These are phyloP conservation scores for Epinotia demarniana DNA, from an alignment of 2,888 invertebrate species.

Conservation along the genomic window DNA sequence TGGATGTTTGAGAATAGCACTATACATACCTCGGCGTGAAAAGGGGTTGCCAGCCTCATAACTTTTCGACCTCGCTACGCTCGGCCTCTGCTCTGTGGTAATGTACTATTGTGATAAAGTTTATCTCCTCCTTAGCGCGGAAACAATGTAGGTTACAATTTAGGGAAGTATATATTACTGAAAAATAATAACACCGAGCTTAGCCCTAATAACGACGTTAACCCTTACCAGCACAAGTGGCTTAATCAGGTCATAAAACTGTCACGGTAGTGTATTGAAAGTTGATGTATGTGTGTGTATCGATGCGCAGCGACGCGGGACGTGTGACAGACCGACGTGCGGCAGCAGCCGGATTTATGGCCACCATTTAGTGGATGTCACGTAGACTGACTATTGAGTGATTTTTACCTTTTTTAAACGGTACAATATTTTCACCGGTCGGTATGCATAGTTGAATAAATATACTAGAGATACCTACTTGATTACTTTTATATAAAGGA, in stretches of 20 bases:
- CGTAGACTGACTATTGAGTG: constrained; percentile 58
- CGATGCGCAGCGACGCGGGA: constrained; percentile 37
- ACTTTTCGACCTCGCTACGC: no score
- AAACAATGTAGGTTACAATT: neutral
- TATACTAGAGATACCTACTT: neutral
- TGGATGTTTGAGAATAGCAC: no score
- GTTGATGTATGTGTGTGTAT: constrained; percentile 31
- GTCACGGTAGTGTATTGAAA: constrained; percentile 34
- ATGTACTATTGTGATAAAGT: no score
- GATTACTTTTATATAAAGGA: no score
- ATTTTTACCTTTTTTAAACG: constrained; percentile 48
- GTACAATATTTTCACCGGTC: neutral
- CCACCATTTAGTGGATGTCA: constrained; percentile 73
- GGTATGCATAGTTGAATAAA: neutral
- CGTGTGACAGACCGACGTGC: constrained; percentile 42
- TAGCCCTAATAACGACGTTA: neutral
- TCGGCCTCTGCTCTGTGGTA: no score
- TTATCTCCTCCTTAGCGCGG: neutral
- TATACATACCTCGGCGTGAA: no score
- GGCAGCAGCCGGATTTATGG: constrained; percentile 63
- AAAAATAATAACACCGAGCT: neutral
- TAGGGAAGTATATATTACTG: neutral
- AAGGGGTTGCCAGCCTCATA: no score
- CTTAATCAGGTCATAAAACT: constrained; percentile 21
- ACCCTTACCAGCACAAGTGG: neutral